These are phyloP conservation scores for Phenganax marumi DNA, from an alignment of 92 coral and sea anemone genomes.

Conservation along the genomic window DNA sequence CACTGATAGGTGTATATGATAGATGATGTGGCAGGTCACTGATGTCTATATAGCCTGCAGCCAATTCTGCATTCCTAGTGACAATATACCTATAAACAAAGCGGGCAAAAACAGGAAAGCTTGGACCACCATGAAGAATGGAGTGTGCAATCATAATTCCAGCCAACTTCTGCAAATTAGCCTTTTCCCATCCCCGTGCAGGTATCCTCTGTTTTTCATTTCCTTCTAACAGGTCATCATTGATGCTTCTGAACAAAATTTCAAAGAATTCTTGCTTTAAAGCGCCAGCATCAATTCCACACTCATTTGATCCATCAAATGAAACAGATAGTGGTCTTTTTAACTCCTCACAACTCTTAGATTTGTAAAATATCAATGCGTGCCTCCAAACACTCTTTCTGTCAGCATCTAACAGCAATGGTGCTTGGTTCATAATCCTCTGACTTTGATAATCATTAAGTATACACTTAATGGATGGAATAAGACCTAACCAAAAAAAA, in stretches of 20 bases:
- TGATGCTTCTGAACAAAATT: constrained; percentile 7
- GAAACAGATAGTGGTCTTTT: constrained; percentile 22
- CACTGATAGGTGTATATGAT: not conserved
- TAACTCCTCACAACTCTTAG: constrained; percentile 15
- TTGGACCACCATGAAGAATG: constrained; percentile 23
- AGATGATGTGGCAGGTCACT: constrained; percentile 24
- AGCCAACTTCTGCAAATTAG: constrained; percentile 12
- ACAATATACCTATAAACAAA: constrained; percentile 29
- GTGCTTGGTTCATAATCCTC: not conserved
- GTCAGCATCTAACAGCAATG: constrained; percentile 16
- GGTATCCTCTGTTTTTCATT: constrained; percentile 14
- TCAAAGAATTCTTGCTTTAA: constrained; percentile 21
- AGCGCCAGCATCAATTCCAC: constrained; percentile 30
- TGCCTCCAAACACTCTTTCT: constrained; percentile 21
- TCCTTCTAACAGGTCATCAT: constrained; percentile 30
- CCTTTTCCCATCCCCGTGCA: constrained; percentile 26
- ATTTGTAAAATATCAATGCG: constrained; percentile 39
- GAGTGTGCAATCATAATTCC: constrained; percentile 31
- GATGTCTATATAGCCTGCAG: constrained; percentile 24
- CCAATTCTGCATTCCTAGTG: constrained; percentile 15
- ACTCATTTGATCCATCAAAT: constrained; percentile 13
- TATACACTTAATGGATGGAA: constrained; percentile 11
- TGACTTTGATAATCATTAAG: constrained; percentile 2
- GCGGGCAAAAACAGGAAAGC: constrained; percentile 32
- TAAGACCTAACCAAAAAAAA: not conserved